Base-by-base conservation (phyloP, 1,140 invertebrate species). In the Latrodectus geometricus region DNA sequence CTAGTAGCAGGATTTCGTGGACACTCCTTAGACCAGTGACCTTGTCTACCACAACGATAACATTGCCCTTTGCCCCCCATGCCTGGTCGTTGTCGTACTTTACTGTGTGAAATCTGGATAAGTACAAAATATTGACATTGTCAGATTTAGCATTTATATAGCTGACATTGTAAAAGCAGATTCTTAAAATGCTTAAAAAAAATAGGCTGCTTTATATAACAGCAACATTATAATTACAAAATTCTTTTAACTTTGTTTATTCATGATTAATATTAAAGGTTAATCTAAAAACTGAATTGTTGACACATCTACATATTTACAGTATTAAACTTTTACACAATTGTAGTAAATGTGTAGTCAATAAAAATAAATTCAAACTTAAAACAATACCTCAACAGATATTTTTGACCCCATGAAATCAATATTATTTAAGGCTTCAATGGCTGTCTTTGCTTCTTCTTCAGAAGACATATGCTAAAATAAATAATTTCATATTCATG, bases 21-120 rank as follows among this genome's bases (percentile, higher is more conserved):
- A 72, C 89, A 89, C 84, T 89, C 89, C 65, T 89, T 89, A 1
- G 89, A 97, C 97, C 96, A 98, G 92, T 98, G 96, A 88, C 97
- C 97, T 89, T 95, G 95, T 91, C 95, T 94, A 83, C 96, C 96
- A 93, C 97, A 98, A 91, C 96, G 94, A 92, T 97, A 98, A 92
- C 96, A 98, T 91, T 96, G 96, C 90, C 97, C 96, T 90, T 96
- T 96, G 92, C 97, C 96, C 89, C 96, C 96, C 96, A 98, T 98
- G 88, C 97, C 97, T 88, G 97, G 96, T 90, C 96, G 95, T 90
- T 97, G 96, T 88, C 97, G 93, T 11, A 97, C 96, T 90, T 96
- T 95, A 91, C 96, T 97, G 77, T 96, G 97, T 68, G 96, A 97
- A 76, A 97, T 93, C 92, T 97, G 94, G n/a, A n/a, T n/a, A n/a